Percentiles rank a stretch among this genome's conserved stretches.
These are phyloP conservation scores for Eulemur macaco DNA, from an alignment of 2,113 vertebrate genomes.

Conservation along the genomic window DNA sequence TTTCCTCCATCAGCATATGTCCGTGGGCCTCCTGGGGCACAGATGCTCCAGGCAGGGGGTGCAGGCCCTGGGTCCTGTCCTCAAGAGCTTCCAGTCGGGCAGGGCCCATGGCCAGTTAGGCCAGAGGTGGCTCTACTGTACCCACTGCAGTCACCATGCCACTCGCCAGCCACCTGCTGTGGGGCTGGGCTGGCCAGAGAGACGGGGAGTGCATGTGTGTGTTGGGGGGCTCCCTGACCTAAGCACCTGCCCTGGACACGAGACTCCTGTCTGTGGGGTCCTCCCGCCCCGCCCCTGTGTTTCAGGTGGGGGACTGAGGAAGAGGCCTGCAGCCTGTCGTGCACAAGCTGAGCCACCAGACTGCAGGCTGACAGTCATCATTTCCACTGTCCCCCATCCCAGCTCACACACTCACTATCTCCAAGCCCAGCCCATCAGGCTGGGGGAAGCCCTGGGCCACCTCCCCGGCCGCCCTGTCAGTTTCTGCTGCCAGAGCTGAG, in stretches of 20 bases:
- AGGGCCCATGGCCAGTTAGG: background rate
- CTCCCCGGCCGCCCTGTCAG: background rate
- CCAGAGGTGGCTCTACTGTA: background rate
- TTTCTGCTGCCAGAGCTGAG: background rate
- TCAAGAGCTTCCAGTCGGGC: background rate
- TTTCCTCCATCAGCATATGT: background rate
- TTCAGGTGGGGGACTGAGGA: background rate
- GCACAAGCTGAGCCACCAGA: background rate
- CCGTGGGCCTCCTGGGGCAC: background rate
- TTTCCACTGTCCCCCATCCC: background rate
- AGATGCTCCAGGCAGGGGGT: background rate
- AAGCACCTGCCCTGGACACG: background rate
- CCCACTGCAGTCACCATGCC: background rate
- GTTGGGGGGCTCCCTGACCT: background rate
- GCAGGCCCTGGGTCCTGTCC: background rate
- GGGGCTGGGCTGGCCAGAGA: background rate
- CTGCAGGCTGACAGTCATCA: background rate
- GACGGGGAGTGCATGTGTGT: background rate
- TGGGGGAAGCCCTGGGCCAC: background rate
- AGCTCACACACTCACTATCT: background rate
- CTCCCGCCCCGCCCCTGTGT: background rate
- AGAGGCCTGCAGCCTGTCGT: background rate
- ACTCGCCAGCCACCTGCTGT: background rate
- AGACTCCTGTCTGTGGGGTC: background rate
- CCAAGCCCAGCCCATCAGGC: background rate